Evolutionary conservation across 2,113 vertebrate genomes (phyloP), one percentile per base, ranked within the genome.

Genomic region (Anarhynchus alexandrinus): DNA sequence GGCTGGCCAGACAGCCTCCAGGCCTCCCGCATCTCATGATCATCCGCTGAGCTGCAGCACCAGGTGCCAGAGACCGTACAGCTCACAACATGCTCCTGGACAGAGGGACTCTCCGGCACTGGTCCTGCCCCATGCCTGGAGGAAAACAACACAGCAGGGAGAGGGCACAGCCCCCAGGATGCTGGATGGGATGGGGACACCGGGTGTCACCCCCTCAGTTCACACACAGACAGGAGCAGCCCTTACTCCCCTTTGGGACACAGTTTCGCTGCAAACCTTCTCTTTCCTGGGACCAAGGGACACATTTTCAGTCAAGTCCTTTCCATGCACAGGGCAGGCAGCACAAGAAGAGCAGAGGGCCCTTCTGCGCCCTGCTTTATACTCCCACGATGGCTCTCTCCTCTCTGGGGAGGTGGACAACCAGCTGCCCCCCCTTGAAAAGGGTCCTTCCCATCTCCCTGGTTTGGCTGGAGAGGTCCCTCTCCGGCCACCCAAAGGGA

Each of bases 261-360:
- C 4, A 16, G 45, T 34, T 58, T 23, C 54, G 8, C 43, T 13
- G 58, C 67, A 49, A 45, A 45, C 17, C 34, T 20, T 61, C 65
- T 4, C 51, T 34, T 15, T 20, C 38, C 81, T 27, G 10, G 47
- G 14, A n/a, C 34, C 34, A 13, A 11, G 30, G 59, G 26, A 15
- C 2, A 0, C 1, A 8, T 17, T 12, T 76, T 47, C 20, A 32
- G 10, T 6, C n/a, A n/a, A n/a, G n/a, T n/a, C n/a, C n/a, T n/a
- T n/a, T n/a, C n/a, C n/a, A n/a, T n/a, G n/a, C n/a, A n/a, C n/a
- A n/a, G n/a, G n/a, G n/a, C n/a, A n/a, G n/a, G n/a, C n/a, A n/a
- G n/a, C n/a, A n/a, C n/a, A n/a, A n/a, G n/a, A n/a, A n/a, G n/a
- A n/a, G n/a, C n/a, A n/a, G n/a, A n/a, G n/a, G n/a, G n/a, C n/a